A percentile compares a stretch with the other conserved stretches of the same genome.
Evolutionary conservation across 2,797 vertebrate genomes (phyloP).

Genomic region (Anableps anableps): DNA sequence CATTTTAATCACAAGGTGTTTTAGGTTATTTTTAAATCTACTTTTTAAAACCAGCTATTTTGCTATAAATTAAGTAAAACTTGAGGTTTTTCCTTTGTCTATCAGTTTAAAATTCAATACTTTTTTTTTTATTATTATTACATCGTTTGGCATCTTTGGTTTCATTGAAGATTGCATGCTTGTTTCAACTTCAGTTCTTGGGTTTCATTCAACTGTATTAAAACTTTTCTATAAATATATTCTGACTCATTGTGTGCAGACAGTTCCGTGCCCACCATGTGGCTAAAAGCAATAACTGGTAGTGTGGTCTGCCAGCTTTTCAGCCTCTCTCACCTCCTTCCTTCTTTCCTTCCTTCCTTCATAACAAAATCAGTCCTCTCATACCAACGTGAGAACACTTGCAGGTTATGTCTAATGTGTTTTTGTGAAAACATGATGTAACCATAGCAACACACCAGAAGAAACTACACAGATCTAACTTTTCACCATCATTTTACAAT

Average conservation of each 20-base stretch:
- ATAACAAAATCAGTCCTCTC: not conserved
- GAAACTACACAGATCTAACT: not conserved
- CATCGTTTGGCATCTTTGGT: not conserved
- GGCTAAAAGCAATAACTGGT: not conserved
- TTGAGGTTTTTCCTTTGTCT: not conserved
- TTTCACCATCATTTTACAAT: not conserved
- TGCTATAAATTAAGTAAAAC: not conserved
- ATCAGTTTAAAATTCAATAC: not conserved
- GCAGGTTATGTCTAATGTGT: not conserved
- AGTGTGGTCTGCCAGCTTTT: not conserved
- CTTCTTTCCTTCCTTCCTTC: too few relatives aligned
- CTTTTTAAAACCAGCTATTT: not conserved
- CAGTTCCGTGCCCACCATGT: not conserved
- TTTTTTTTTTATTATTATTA: not conserved
- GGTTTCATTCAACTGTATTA: not conserved
- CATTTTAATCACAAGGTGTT: not conserved
- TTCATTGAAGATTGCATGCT: not conserved
- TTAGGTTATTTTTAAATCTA: not conserved
- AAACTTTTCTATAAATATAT: not conserved
- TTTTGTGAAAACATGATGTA: not conserved
- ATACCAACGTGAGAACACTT: not conserved
- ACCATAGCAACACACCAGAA: conserved; percentile 7
- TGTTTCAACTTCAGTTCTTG: not conserved
- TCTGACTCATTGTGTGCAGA: not conserved
- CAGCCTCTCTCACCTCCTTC: not conserved